A percentile compares a stretch with the other conserved stretches of the same genome.
Conservation (phyloP, 64 coral and sea anemone genomes). For the Pachyseris speciosa region DNA sequence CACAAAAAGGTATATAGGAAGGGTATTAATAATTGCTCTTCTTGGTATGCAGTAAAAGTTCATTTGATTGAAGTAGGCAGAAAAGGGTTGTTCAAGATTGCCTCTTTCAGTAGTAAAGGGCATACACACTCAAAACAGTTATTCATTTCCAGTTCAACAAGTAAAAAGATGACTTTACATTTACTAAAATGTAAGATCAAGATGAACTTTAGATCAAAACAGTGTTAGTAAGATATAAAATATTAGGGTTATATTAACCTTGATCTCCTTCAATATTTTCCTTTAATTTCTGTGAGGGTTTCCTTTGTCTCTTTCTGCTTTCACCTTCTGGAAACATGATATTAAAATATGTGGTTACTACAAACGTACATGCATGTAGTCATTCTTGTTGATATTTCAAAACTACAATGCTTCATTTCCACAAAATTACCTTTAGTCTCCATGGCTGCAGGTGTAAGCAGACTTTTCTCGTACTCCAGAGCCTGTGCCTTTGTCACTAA, state of each 20-base stretch:
- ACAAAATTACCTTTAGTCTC: constrained; percentile 7
- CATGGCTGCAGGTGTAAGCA: background rate
- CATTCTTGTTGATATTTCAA: background rate
- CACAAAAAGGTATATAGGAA: too few relatives aligned
- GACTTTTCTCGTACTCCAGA: background rate
- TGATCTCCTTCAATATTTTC: background rate
- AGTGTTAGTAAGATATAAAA: too few relatives aligned
- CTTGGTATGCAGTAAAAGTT: too few relatives aligned
- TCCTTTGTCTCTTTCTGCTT: constrained; percentile 1
- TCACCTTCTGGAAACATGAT: background rate
- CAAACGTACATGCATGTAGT: background rate
- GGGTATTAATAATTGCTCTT: too few relatives aligned
- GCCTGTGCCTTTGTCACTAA: background rate
- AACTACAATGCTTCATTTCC: background rate
- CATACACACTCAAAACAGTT: too few relatives aligned
- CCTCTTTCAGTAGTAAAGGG: too few relatives aligned
- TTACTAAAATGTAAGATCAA: too few relatives aligned
- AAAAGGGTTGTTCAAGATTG: too few relatives aligned
- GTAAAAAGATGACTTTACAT: too few relatives aligned
- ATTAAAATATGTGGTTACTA: background rate
- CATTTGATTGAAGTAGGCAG: too few relatives aligned
- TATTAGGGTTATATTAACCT: background rate
- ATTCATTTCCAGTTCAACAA: too few relatives aligned
- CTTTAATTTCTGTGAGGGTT: background rate
- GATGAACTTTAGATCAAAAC: too few relatives aligned